A percentile compares a stretch with the other conserved stretches of the same genome.
phyloP scores from a whole-genome alignment of 2,797 vertebrate species.

The Schizopygopsis malacanthus region DNA sequence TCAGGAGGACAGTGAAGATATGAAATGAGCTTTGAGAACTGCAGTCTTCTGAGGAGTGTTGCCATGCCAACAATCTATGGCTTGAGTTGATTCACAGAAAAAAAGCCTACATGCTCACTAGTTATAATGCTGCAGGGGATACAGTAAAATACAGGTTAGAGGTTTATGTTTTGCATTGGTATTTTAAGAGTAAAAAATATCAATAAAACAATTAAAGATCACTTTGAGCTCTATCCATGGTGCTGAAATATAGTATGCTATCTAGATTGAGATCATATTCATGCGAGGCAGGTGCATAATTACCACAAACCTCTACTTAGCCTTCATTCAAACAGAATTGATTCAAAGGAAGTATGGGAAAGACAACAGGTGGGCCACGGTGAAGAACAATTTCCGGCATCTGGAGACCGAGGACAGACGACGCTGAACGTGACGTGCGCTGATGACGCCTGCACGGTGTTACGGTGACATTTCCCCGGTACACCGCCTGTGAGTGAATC shows the following conservation, averaged over 20 bases:
- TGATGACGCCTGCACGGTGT: constrained; percentile 12
- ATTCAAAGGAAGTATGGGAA: constrained; percentile 1
- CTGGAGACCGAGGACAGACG: neutral
- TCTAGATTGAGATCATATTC: neutral
- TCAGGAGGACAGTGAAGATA: constrained; percentile 25
- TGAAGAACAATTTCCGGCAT: constrained; percentile 27
- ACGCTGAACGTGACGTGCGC: constrained; percentile 8
- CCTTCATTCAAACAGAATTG: neutral
- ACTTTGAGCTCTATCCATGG: constrained; percentile 64
- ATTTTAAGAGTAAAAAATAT: neutral
- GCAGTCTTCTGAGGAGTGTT: constrained; percentile 26
- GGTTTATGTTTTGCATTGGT: neutral
- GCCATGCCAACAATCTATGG: constrained; percentile 41
- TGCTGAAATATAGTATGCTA: constrained; percentile 56
- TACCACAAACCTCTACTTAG: neutral
- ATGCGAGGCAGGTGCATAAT: neutral
- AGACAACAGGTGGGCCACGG: constrained; percentile 16
- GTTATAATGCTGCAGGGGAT: neutral
- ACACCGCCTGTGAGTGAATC: neutral
- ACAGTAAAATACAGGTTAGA: constrained; percentile 2
- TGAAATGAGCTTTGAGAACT: constrained; percentile 17
- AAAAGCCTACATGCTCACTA: constrained; percentile 1
- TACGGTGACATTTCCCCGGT: neutral
- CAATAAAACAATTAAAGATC: neutral
- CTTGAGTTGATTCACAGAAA: neutral